Conservation (phyloP, 35 echinoderm and acorn worm species). For the Eucidaris tribuloides region DNA sequence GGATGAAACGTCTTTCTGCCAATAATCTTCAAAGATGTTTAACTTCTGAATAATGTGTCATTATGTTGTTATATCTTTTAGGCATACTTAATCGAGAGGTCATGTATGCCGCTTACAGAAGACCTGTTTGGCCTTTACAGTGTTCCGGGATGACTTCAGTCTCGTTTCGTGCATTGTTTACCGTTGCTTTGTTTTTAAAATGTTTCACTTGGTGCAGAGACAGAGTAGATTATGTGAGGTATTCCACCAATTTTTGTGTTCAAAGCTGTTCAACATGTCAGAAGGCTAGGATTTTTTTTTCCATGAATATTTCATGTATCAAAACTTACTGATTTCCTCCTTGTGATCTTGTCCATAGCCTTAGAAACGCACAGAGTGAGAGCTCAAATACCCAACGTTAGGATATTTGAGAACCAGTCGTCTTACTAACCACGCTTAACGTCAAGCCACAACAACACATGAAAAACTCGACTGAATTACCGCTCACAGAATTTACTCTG, state of each 20-base stretch:
- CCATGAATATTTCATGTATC: too few species aligned
- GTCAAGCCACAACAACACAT: too few species aligned
- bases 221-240: constrained; percentile 98
- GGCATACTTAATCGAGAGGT: constrained; percentile 96
- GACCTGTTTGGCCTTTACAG: constrained; percentile 96
- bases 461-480: too few species aligned
- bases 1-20: too few species aligned
- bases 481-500: too few species aligned
- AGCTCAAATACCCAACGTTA: background rate
- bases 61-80: constrained; percentile 39
- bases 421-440: too few species aligned
- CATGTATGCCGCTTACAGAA: constrained; percentile 99
- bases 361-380: background rate
- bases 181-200: constrained; percentile 87
- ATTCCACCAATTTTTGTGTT: background rate
- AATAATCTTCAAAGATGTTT: too few species aligned
- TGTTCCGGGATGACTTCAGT: constrained; percentile 98
- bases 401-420: too few species aligned
- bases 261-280: background rate
- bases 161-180: constrained; percentile 98
- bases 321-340: background rate
- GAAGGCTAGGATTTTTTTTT: too few species aligned
- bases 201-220: constrained; percentile 97
- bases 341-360: too few species aligned
- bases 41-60: too few species aligned